Conservation (phyloP, 2,888 invertebrate species). For the Polyommatus iphigenia region DNA sequence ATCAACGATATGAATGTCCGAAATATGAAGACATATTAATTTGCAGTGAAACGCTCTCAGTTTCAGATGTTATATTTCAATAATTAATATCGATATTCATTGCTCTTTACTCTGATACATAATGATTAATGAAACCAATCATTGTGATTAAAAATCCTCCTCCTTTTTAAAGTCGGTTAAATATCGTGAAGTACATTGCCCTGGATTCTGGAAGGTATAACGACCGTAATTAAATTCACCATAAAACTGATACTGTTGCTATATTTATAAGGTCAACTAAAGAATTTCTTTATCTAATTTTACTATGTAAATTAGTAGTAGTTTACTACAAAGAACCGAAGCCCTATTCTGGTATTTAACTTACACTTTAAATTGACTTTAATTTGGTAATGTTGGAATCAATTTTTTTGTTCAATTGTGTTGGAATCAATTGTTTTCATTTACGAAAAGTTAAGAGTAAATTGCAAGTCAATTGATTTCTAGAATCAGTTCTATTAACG, state of each 20-base stretch:
- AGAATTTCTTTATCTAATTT: background rate
- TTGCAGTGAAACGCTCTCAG: background rate
- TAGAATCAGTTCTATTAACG: too few species aligned
- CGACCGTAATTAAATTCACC: background rate
- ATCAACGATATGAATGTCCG: background rate
- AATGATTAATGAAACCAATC: background rate
- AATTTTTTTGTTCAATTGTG: too few species aligned
- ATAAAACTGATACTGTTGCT: background rate
- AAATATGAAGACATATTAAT: background rate
- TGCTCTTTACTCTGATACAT: background rate
- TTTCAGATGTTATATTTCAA: too few species aligned
- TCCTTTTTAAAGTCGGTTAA: background rate
- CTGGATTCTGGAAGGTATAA: background rate
- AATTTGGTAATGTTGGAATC: too few species aligned
- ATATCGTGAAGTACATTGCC: background rate
- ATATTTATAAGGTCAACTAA: background rate
- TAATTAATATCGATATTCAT: background rate
- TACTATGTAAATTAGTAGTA: background rate
- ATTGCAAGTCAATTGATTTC: too few species aligned
- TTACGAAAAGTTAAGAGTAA: too few species aligned
- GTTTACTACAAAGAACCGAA: background rate
- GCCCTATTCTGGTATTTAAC: too few species aligned
- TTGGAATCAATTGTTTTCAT: too few species aligned
- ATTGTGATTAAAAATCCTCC: background rate
- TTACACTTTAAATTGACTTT: too few species aligned